These are phyloP conservation scores for Chrysolina americana DNA, from an alignment of 2,888 invertebrate genomes.

Conservation along the genomic window DNA sequence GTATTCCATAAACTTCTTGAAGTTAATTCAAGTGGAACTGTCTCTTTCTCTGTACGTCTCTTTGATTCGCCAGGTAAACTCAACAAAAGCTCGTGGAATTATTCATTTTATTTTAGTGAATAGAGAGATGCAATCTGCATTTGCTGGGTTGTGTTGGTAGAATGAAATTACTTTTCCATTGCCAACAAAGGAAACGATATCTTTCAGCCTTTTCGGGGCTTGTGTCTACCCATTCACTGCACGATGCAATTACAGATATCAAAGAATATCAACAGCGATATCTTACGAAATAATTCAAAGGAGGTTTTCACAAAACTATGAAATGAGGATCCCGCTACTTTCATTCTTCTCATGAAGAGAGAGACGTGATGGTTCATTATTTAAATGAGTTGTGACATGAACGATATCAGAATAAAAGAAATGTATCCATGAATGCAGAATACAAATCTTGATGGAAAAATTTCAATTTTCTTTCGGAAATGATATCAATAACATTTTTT, in stretches of 20 bases:
- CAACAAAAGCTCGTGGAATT: neutral
- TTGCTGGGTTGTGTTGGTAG: neutral
- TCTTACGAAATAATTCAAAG: neutral
- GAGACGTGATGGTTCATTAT: too few relatives aligned
- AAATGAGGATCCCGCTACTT: too few relatives aligned
- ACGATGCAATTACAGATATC: neutral
- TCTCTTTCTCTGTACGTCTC: neutral
- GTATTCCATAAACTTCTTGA: neutral
- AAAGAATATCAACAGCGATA: neutral
- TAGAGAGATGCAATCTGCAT: neutral
- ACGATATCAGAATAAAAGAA: too few relatives aligned
- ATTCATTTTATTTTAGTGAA: neutral
- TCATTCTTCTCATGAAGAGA: too few relatives aligned
- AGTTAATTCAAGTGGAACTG: neutral
- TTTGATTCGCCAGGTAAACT: neutral
- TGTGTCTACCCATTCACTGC: neutral
- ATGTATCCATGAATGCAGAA: too few relatives aligned
- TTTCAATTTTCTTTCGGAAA: too few relatives aligned
- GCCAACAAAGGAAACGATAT: neutral
- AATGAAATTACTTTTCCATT: conserved; percentile 5
- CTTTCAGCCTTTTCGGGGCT: neutral
- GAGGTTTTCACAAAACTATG: too few relatives aligned
- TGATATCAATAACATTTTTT: too few relatives aligned
- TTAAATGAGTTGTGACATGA: too few relatives aligned
- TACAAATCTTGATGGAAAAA: too few relatives aligned